Evolutionary conservation across 2,113 vertebrate genomes (phyloP).

Genomic region (Zapus hudsonius): DNA sequence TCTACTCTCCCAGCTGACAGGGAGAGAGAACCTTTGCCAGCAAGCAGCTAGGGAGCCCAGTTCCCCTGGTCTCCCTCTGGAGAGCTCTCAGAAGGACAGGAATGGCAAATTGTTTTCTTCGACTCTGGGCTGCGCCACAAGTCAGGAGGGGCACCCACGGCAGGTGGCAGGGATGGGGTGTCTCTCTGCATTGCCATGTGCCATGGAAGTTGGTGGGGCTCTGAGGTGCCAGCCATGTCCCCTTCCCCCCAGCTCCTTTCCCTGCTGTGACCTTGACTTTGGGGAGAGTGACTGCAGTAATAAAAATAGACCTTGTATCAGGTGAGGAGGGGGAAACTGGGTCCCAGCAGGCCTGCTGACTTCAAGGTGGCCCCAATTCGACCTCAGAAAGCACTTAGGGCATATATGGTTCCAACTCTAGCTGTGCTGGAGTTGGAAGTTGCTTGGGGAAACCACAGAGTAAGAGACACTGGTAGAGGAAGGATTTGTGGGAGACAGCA

Average conservation of each 20-base stretch:
- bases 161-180: background rate
- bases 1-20: background rate
- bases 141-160: background rate
- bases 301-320: slow-evolving; percentile 69
- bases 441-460: background rate
- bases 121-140: background rate
- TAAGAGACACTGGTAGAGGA: background rate
- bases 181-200: background rate
- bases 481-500: background rate
- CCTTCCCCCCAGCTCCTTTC: slow-evolving; percentile 29
- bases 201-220: background rate
- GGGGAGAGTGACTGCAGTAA: slow-evolving; percentile 27
- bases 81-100: background rate
- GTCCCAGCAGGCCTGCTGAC: slow-evolving; percentile 54
- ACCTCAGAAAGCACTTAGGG: background rate
- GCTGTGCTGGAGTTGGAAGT: background rate
- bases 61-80: background rate
- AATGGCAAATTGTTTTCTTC: background rate
- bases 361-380: background rate
- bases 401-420: no score
- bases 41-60: background rate
- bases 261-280: slow-evolving; percentile 63
- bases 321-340: slow-evolving; percentile 61
- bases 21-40: background rate
- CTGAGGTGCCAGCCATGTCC: background rate